phyloP scores from a whole-genome alignment of 2,797 vertebrate species.

The Smutsia temminckii region DNA sequence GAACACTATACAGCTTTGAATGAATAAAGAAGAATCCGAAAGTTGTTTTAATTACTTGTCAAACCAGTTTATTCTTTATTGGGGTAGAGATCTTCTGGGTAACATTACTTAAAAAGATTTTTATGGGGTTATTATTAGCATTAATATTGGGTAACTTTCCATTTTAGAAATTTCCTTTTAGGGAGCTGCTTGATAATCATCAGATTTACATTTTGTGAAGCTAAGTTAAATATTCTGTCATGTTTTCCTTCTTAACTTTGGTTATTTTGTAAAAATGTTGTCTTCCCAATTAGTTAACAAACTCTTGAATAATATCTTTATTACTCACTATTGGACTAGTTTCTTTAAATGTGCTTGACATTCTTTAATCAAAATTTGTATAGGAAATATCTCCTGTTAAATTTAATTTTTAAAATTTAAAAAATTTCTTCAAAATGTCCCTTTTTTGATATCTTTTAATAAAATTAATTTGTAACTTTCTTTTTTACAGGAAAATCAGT shows the following conservation, averaged over 20 bases:
- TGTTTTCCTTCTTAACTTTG: neutral
- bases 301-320: neutral
- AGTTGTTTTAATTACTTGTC: neutral
- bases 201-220: slow-evolving; percentile 8
- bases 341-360: neutral
- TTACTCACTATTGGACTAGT: neutral
- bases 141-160: slow-evolving; percentile 10
- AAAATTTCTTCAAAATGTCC: too few relatives aligned
- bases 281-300: neutral
- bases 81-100: neutral
- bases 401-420: neutral
- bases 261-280: slow-evolving; percentile 34
- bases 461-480: slow-evolving; percentile 34
- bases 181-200: slow-evolving; percentile 13
- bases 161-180: slow-evolving; percentile 54
- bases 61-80: neutral
- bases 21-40: slow-evolving; percentile 2
- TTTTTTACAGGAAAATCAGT: slow-evolving; percentile 50
- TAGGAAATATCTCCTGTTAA: neutral
- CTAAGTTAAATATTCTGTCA: neutral
- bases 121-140: neutral
- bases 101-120: slow-evolving; percentile 10
- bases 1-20: neutral
- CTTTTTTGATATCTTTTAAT: slow-evolving; percentile 17
- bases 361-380: slow-evolving; percentile 34